Base-by-base conservation (phyloP, 2,113 vertebrate genomes). In the Uria aalge region DNA sequence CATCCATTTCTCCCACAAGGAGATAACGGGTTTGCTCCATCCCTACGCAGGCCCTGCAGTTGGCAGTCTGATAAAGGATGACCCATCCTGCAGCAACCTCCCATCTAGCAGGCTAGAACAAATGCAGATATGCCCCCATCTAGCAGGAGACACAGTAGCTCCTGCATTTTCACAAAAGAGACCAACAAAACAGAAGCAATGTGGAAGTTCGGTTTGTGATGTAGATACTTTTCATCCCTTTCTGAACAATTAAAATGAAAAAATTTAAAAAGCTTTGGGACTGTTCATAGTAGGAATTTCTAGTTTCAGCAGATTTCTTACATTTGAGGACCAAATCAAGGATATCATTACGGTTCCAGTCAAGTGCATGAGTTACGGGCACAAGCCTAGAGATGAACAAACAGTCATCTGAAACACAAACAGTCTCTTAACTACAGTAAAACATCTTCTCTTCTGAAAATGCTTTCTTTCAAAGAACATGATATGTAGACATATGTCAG, bases 401-500 rank as follows among this genome's bases (percentile, higher is more conserved):
- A 66, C 26, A 24, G 18, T 55, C 14, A 12, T 34, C 45, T 75
- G 55, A 93, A 94, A 73, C 11, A 90, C 0, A 8, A 59, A 60
- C 1, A 55, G 41, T 38, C n/a, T 68, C 56, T n/a, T 24, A 77
- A 75, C 11, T 40, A 63, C 57, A 91, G n/a, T 20, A 93, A 91
- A 95, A 85, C 11, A 85, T n/a, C 34, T 63, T 52, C 47, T 80
- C 50, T 64, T 77, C 79, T 69, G 57, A 64, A 92, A 90, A 40
- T 0, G 2, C 24, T 88, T 79, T n/a, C 40, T 59, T 92, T 91
- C 75, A 79, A 80, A 62, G 36, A 83, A 67, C 36, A 48, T 76
- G 87, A 90, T 88, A 74, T 72, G 76, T 57, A 96, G 95, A 92
- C 95, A 96, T 96, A 95, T 96, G 94, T 95, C 94, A 90, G 60